Evolutionary conservation across 2,888 invertebrate species (phyloP).

Genomic region (Heteropelma amictum): DNA sequence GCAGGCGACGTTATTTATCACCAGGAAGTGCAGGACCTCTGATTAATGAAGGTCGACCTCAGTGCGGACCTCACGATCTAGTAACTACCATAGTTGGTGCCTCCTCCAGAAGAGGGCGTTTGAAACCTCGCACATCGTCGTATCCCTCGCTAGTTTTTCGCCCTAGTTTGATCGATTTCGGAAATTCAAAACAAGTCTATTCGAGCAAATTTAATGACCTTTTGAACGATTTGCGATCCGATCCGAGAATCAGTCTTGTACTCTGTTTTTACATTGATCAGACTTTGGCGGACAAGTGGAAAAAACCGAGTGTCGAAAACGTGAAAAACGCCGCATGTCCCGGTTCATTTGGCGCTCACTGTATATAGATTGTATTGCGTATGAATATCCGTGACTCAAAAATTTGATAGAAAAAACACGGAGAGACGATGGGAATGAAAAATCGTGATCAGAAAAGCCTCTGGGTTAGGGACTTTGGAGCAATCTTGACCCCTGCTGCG

Average conservation of each 20-base stretch:
- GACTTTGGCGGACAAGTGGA: too few species aligned
- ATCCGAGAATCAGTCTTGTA: too few species aligned
- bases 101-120: constrained; percentile 28
- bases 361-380: too few species aligned
- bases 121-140: constrained; percentile 6
- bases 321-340: too few species aligned
- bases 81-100: constrained; percentile 58
- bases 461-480: background rate
- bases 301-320: too few species aligned
- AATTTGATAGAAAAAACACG: background rate
- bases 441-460: constrained; percentile 1
- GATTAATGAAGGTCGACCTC: constrained; percentile 75
- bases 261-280: too few species aligned
- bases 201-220: too few species aligned
- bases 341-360: too few species aligned
- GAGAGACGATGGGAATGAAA: background rate
- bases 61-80: constrained; percentile 59
- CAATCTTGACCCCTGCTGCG: constrained; percentile 24
- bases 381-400: background rate
- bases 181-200: too few species aligned
- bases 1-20: constrained; percentile 74
- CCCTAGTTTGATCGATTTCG: too few species aligned
- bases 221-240: too few species aligned
- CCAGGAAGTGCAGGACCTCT: constrained; percentile 73
- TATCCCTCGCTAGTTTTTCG: constrained; percentile 28